Evolutionary conservation across 1,140 invertebrate species (phyloP).

Genomic region (Zaprionus inermis): DNA sequence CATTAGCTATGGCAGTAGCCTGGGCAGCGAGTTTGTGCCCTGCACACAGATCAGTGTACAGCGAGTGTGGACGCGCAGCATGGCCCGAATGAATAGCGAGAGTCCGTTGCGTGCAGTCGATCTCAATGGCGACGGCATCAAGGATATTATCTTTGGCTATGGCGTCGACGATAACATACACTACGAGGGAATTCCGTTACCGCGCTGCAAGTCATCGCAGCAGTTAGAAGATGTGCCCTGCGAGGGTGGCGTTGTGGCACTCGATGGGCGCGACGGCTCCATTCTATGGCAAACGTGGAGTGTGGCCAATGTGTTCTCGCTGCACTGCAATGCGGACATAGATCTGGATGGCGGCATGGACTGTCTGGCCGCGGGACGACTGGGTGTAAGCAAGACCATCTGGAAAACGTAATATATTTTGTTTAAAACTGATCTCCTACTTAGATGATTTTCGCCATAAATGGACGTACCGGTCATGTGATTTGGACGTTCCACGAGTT

Average conservation of each 20-base stretch:
- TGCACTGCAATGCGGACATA: slow-evolving; percentile 91
- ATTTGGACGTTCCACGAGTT: slow-evolving; percentile 88
- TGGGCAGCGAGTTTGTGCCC: slow-evolving; percentile 85
- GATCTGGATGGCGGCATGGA: slow-evolving; percentile 89
- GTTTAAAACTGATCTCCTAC: not conserved
- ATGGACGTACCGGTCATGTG: slow-evolving; percentile 87
- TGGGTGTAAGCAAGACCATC: slow-evolving; percentile 86
- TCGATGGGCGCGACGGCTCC: slow-evolving; percentile 90
- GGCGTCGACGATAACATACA: slow-evolving; percentile 86
- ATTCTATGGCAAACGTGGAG: slow-evolving; percentile 92
- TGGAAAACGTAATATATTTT: not conserved
- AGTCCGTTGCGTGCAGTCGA: slow-evolving; percentile 89
- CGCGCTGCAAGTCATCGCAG: slow-evolving; percentile 74
- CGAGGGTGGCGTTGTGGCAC: slow-evolving; percentile 90
- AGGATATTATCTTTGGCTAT: slow-evolving; percentile 92
- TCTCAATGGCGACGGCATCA: slow-evolving; percentile 89
- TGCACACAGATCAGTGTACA: slow-evolving; percentile 89
- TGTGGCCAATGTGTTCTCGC: slow-evolving; percentile 89
- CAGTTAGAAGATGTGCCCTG: slow-evolving; percentile 86
- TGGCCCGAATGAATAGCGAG: slow-evolving; percentile 91
- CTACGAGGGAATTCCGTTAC: slow-evolving; percentile 73
- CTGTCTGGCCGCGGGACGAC: slow-evolving; percentile 90
- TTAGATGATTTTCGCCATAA: slow-evolving; percentile 88
- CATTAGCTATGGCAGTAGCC: slow-evolving; percentile 59
- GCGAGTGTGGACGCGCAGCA: slow-evolving; percentile 89